These are phyloP conservation scores for Dipodomys spectabilis DNA, from an alignment of 2,113 vertebrate genomes.

Conservation along the genomic window DNA sequence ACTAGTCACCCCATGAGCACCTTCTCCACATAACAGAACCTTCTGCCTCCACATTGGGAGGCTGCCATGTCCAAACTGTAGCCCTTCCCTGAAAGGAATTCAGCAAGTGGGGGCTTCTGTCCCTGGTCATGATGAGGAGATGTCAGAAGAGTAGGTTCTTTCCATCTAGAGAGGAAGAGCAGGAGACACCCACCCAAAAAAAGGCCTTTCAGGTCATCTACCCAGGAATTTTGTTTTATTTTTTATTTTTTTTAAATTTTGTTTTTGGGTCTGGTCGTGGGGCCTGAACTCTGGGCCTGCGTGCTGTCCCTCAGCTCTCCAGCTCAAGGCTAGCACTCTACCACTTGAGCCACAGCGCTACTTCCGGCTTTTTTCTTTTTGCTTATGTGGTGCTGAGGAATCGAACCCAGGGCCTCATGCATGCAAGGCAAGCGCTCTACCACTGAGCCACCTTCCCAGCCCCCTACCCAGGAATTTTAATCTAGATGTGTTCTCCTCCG, in stretches of 20 bases:
- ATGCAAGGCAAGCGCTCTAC: too few species aligned
- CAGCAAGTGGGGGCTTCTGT: not conserved
- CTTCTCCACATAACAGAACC: not conserved
- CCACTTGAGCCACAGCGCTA: too few species aligned
- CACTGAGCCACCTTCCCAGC: too few species aligned
- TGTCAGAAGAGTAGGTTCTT: not conserved
- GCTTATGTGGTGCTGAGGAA: too few species aligned
- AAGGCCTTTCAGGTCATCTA: not conserved
- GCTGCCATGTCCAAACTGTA: not conserved
- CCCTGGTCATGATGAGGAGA: not conserved
- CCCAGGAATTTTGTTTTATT: not conserved
- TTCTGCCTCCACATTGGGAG: not conserved
- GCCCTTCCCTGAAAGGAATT: not conserved
- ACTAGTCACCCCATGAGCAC: not conserved
- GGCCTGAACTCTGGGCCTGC: too few species aligned
- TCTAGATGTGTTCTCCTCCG: not conserved
- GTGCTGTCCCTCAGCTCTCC: too few species aligned
- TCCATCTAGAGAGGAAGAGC: not conserved
- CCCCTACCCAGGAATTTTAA: not conserved
- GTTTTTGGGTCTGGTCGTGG: too few species aligned
- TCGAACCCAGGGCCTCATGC: too few species aligned
- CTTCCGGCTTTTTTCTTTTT: too few species aligned
- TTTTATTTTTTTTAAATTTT: too few species aligned
- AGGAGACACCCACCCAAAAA: not conserved
- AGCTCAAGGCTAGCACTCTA: too few species aligned